Conservation (phyloP, 2,888 invertebrate species). For the Hypercompe scribonia region DNA sequence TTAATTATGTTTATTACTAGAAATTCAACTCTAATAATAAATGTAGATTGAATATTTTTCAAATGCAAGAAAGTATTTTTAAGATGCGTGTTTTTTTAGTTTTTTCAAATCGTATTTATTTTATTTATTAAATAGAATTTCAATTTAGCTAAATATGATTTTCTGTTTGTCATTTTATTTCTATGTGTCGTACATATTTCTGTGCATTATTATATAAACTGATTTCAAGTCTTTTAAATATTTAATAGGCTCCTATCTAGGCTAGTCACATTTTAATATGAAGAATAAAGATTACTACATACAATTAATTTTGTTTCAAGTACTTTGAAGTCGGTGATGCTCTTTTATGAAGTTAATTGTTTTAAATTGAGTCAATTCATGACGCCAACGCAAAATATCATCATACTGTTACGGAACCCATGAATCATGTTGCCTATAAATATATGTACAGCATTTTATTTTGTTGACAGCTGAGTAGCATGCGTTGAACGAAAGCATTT, state of each 20-base stretch:
- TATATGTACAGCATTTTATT: constrained; percentile 40
- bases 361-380: neutral
- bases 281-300: no score
- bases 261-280: no score
- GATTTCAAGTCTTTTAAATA: no score
- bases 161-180: no score
- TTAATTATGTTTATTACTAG: neutral
- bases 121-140: no score
- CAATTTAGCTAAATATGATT: no score
- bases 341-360: neutral
- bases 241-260: no score
- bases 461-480: constrained; percentile 50
- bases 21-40: neutral
- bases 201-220: no score
- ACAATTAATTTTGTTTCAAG: neutral
- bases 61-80: no score
- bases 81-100: no score
- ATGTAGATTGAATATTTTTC: neutral
- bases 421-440: constrained; percentile 35
- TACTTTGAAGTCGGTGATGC: neutral
- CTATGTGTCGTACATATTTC: no score
- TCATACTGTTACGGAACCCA: constrained; percentile 23
- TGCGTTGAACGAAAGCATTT: constrained; percentile 49
- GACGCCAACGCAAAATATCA: constrained; percentile 9
- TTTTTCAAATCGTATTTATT: no score